phyloP scores from a whole-genome alignment of 2,797 vertebrate species.

The Cheirogaleus major region DNA sequence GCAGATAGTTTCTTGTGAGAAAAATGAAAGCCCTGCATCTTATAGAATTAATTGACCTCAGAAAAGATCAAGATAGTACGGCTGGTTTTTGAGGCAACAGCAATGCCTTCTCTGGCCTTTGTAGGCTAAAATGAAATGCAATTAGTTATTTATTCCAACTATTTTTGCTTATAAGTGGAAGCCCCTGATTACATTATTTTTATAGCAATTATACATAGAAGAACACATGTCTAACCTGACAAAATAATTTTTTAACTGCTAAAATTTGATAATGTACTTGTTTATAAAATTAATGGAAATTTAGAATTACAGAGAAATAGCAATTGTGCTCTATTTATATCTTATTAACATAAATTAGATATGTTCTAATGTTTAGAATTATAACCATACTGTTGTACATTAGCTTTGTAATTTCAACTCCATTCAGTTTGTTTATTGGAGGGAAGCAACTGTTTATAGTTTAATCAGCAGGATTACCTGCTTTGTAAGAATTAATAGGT shows the following conservation, averaged over 20 bases:
- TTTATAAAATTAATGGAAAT: slow-evolving; percentile 61
- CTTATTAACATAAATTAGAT: slow-evolving; percentile 60
- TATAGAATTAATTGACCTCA: slow-evolving; percentile 63
- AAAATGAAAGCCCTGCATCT: slow-evolving; percentile 49
- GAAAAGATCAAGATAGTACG: slow-evolving; percentile 55
- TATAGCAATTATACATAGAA: slow-evolving; percentile 61
- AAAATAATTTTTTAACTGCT: slow-evolving; percentile 56
- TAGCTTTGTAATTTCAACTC: slow-evolving; percentile 70
- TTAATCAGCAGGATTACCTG: slow-evolving; percentile 68
- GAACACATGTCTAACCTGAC: slow-evolving; percentile 55
- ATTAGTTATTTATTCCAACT: slow-evolving; percentile 42
- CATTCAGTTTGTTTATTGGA: slow-evolving; percentile 7
- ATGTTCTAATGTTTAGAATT: slow-evolving; percentile 59
- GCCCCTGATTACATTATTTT: slow-evolving; percentile 33
- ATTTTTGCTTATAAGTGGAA: slow-evolving; percentile 63
- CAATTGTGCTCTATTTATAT: slow-evolving; percentile 72
- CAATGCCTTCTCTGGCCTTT: not conserved
- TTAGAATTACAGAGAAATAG: slow-evolving; percentile 70
- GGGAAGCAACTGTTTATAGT: slow-evolving; percentile 64
- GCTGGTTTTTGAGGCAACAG: not conserved
- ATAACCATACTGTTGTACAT: slow-evolving; percentile 42
- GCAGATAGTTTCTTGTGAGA: slow-evolving; percentile 31
- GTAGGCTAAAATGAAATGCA: slow-evolving; percentile 46
- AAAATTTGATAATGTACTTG: slow-evolving; percentile 31
- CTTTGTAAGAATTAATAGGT: slow-evolving; percentile 74